phyloP scores from a whole-genome alignment of 1,140 invertebrate species.

The Propsilocerus akamusi region DNA sequence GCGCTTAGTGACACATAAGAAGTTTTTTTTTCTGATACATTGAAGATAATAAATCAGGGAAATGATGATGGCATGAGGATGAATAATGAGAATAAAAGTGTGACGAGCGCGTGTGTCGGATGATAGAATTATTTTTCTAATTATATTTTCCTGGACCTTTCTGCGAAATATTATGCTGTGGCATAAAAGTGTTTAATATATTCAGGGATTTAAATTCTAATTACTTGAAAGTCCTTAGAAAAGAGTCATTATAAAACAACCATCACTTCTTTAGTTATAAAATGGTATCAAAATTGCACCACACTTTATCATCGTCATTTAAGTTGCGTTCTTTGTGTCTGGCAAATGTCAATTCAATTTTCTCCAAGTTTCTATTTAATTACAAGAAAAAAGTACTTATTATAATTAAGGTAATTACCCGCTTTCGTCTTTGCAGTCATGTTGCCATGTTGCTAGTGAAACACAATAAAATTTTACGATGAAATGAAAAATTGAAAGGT shows the following conservation, averaged over 20 bases:
- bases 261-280: not conserved
- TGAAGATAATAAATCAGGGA: not conserved
- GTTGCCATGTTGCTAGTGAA: not conserved
- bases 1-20: not conserved
- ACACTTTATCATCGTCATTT: too few relatives aligned
- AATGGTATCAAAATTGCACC: not conserved
- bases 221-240: not conserved
- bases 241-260: not conserved
- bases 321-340: too few relatives aligned
- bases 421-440: not conserved
- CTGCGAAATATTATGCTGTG: not conserved
- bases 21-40: not conserved
- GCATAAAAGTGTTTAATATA: not conserved
- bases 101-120: not conserved
- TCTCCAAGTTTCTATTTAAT: not conserved
- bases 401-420: not conserved
- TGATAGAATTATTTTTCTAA: constrained; percentile 1
- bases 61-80: not conserved
- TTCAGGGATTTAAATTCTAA: not conserved
- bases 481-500: not conserved
- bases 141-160: not conserved
- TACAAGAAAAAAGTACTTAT: not conserved
- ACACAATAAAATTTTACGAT: not conserved
- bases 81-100: not conserved
- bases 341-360: not conserved